These are phyloP conservation scores for Mya arenaria DNA, from an alignment of 1,140 invertebrate genomes.

Conservation along the genomic window DNA sequence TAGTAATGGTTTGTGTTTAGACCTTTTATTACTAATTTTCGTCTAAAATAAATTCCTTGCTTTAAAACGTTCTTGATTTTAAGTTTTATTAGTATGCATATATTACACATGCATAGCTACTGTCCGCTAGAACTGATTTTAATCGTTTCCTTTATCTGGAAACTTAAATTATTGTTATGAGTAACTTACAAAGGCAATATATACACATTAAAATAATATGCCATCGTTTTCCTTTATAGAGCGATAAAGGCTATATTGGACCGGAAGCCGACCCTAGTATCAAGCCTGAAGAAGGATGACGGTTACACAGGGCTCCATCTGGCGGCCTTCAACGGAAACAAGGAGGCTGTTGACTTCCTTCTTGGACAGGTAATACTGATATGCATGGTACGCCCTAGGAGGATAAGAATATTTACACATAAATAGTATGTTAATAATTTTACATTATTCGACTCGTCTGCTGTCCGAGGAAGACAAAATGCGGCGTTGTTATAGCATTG, in stretches of 20 bases:
- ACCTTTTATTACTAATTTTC: background rate
- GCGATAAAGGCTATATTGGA: background rate
- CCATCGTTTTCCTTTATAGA: background rate
- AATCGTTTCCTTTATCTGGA: no score
- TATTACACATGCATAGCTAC: background rate
- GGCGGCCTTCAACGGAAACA: slow-evolving; percentile 12
- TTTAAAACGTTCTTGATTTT: background rate
- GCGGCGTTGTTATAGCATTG: background rate
- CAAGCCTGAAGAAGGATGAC: background rate
- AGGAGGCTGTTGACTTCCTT: background rate
- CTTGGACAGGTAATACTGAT: background rate
- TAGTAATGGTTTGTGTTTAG: background rate
- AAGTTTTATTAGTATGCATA: background rate
- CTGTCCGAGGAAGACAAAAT: background rate
- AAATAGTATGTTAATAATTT: background rate
- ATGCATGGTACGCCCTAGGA: background rate
- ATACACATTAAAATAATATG: background rate
- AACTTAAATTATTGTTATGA: no score
- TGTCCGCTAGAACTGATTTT: background rate
- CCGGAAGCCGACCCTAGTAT: background rate
- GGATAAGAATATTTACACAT: background rate
- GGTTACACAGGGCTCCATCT: slow-evolving; percentile 19
- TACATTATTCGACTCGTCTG: background rate
- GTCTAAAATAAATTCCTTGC: background rate
- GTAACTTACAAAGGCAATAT: background rate